Conservation (phyloP, 1,140 invertebrate species). For the Rhyzopertha dominica region DNA sequence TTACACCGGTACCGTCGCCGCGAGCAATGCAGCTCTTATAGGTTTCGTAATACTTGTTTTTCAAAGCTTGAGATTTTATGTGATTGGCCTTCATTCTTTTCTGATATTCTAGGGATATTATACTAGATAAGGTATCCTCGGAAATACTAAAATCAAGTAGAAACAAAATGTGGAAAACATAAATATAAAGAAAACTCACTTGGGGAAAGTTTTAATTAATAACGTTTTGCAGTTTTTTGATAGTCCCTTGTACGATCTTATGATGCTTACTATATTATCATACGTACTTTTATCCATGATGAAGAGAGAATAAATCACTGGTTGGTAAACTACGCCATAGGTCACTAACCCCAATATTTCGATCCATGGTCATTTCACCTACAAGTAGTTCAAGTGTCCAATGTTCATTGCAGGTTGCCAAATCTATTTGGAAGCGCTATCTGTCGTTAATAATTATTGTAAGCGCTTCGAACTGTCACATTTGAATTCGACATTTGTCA, state of each 20-base stretch:
- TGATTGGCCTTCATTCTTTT: constrained; percentile 47
- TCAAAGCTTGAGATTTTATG: constrained; percentile 29
- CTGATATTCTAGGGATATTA: constrained; percentile 47
- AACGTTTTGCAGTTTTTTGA: constrained; percentile 43
- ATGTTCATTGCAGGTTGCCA: too few species aligned
- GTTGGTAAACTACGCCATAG: too few species aligned
- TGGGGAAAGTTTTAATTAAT: constrained; percentile 40
- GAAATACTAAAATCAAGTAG: constrained; percentile 42
- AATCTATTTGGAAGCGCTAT: too few species aligned
- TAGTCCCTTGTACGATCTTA: constrained; percentile 37
- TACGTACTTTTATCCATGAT: constrained; percentile 34
- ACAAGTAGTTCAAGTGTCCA: too few species aligned
- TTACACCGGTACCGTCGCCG: constrained; percentile 47
- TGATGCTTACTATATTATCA: constrained; percentile 32
- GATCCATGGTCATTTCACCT: too few species aligned
- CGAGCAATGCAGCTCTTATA: constrained; percentile 36
- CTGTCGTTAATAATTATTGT: too few species aligned
- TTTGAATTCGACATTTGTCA: too few species aligned
- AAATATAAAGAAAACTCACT: constrained; percentile 28
- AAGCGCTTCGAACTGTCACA: too few species aligned
- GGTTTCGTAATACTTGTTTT: constrained; percentile 35
- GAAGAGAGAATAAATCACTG: too few species aligned
- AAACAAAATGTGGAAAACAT: constrained; percentile 12
- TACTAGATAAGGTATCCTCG: constrained; percentile 50
- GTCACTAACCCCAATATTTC: too few species aligned